Percentiles rank a stretch among this genome's conserved stretches.
phyloP scores from a whole-genome alignment of 2,888 invertebrate genomes.

The Drosophila mettleri region DNA sequence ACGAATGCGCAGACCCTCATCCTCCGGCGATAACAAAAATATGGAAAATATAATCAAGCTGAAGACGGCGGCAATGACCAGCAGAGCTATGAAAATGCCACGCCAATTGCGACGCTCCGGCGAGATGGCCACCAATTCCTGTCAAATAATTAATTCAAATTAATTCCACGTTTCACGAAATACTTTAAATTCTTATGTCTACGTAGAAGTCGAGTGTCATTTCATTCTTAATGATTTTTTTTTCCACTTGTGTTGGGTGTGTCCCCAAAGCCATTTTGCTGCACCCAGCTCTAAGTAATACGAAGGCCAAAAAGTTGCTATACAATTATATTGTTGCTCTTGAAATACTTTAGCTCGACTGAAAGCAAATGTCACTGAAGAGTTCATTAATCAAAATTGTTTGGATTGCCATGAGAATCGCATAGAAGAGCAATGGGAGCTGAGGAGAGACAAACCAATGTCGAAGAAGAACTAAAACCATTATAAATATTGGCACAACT shows the following conservation, averaged over 20 bases:
- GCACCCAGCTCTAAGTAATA: constrained; percentile 11
- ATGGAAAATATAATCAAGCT: constrained; percentile 96
- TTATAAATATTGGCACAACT: not conserved
- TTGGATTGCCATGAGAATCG: not conserved
- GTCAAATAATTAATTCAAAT: constrained; percentile 64
- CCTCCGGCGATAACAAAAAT: constrained; percentile 92
- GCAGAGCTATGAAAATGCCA: constrained; percentile 95
- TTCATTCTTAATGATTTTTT: not conserved
- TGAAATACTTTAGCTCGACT: not conserved
- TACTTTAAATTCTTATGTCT: not conserved
- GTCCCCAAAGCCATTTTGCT: constrained; percentile 19
- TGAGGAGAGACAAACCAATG: not conserved
- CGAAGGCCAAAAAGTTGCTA: constrained; percentile 3
- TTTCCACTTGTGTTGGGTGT: constrained; percentile 15
- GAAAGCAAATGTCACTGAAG: not conserved
- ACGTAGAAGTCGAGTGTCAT: not conserved
- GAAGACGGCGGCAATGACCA: constrained; percentile 95
- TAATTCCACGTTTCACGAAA: not conserved
- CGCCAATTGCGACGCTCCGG: constrained; percentile 97
- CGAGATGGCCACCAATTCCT: constrained; percentile 95
- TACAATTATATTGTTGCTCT: constrained; percentile 10
- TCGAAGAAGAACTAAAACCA: not conserved
- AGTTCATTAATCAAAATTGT: not conserved
- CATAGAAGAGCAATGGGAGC: not conserved
- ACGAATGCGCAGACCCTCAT: constrained; percentile 89